Evolutionary conservation across 92 coral and sea anemone genomes (phyloP).

Genomic region (Porites evermanni): DNA sequence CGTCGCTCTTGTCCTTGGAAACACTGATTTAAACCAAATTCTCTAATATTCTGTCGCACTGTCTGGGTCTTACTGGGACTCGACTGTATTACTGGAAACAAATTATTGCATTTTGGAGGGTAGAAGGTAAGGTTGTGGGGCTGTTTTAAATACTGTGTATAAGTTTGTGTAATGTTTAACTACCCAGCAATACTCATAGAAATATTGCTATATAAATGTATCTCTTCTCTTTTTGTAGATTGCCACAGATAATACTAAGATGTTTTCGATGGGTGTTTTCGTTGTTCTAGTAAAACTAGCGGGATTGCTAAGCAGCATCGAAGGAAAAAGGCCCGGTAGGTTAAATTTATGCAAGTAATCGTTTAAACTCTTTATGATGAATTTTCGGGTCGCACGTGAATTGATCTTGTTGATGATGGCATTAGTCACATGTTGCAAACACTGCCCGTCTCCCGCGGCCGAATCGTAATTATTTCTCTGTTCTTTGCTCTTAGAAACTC

Average conservation of each 20-base stretch:
- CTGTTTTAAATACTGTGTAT: neutral
- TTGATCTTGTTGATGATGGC: constrained; percentile 32
- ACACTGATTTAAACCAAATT: neutral
- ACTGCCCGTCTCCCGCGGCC: too few relatives aligned
- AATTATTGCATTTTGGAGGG: constrained; percentile 12
- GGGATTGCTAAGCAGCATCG: neutral
- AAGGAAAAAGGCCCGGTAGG: constrained; percentile 6
- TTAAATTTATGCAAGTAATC: constrained; percentile 3
- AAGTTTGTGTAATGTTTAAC: neutral
- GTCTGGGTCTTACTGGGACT: neutral
- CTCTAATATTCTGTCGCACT: neutral
- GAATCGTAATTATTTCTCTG: constrained; percentile 16
- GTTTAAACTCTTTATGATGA: neutral
- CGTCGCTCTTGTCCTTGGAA: neutral
- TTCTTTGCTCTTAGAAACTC: constrained; percentile 38
- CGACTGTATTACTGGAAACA: neutral
- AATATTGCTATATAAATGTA: neutral
- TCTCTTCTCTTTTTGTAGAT: neutral
- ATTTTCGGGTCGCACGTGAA: constrained; percentile 23
- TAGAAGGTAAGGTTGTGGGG: neutral
- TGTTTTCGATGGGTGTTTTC: constrained; percentile 13
- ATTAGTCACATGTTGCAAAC: constrained; percentile 18
- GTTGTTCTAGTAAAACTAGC: neutral
- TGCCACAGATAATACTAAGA: constrained; percentile 10
- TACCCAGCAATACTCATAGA: neutral